Conservation (phyloP, 2,797 vertebrate species). For the Coreius guichenoti region DNA sequence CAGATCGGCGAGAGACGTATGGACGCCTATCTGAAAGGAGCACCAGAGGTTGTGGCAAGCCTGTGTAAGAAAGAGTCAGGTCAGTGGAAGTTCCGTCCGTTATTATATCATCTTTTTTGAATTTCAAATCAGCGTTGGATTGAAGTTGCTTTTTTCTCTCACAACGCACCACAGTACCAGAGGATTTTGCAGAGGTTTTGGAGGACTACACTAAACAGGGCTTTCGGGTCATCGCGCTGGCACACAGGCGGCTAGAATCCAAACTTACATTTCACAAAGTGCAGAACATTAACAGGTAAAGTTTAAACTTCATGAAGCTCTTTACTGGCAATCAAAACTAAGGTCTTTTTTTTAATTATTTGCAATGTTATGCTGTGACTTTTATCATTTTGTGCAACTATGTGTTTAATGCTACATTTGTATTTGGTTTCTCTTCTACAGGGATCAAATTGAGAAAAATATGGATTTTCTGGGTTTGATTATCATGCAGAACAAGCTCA, state of each 20-base stretch:
- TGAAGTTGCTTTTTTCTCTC: not conserved
- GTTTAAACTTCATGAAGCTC: not conserved
- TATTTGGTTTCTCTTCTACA: constrained; percentile 60
- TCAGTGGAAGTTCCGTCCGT: constrained; percentile 62
- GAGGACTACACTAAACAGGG: constrained; percentile 95
- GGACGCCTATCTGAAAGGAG: constrained; percentile 96
- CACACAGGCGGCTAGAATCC: constrained; percentile 92
- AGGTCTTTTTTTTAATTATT: too few relatives aligned
- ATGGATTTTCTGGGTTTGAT: constrained; percentile 97
- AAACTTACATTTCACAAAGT: constrained; percentile 97
- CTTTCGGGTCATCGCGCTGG: constrained; percentile 95
- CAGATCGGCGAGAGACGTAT: constrained; percentile 92
- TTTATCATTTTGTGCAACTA: not conserved
- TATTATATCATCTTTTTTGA: not conserved
- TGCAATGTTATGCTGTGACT: not conserved
- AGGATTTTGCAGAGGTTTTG: constrained; percentile 87
- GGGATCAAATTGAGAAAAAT: constrained; percentile 92
- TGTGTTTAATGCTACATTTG: not conserved
- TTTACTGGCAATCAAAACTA: not conserved
- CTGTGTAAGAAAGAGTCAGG: constrained; percentile 94
- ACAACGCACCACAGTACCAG: constrained; percentile 82
- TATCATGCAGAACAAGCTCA: constrained; percentile 99
- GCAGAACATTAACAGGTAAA: constrained; percentile 91
- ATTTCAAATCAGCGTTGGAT: not conserved
- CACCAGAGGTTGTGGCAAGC: constrained; percentile 91